Percentiles rank a stretch among this genome's conserved stretches.
Evolutionary conservation across 2,113 vertebrate species (phyloP).

Genomic region (Dipodomys ordii): DNA sequence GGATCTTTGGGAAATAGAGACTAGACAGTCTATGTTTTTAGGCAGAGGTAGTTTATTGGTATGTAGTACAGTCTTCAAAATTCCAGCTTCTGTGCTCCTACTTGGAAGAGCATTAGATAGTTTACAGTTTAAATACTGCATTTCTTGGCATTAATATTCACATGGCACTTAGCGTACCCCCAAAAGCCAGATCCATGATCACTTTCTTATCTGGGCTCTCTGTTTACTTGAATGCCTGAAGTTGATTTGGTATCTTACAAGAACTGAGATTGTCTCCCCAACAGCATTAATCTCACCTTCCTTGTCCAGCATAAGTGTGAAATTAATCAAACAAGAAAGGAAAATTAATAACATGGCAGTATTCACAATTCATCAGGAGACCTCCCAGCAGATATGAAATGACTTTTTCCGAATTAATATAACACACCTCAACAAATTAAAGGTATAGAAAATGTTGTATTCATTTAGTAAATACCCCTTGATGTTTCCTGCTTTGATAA

Average conservation of each 20-base stretch:
- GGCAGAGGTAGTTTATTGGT: not conserved
- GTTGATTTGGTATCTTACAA: constrained; percentile 74
- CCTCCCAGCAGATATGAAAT: constrained; percentile 83
- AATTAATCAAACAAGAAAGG: constrained; percentile 85
- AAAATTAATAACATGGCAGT: constrained; percentile 82
- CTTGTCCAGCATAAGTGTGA: constrained; percentile 80
- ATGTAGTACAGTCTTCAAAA: not conserved
- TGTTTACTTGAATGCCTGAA: constrained; percentile 75
- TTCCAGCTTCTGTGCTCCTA: not conserved
- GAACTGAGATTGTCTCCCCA: constrained; percentile 72
- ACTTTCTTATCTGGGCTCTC: constrained; percentile 69
- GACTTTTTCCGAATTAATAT: constrained; percentile 79
- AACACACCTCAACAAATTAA: constrained; percentile 77
- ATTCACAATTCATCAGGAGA: constrained; percentile 81
- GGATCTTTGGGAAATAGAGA: not conserved
- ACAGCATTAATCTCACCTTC: constrained; percentile 70
- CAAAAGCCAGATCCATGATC: constrained; percentile 41
- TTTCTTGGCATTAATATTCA: constrained; percentile 35
- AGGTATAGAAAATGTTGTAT: constrained; percentile 56
- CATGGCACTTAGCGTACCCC: not conserved
- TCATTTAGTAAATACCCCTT: constrained; percentile 62
- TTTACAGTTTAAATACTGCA: not conserved
- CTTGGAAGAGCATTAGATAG: not conserved
- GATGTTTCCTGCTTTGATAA: constrained; percentile 70
- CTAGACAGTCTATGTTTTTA: not conserved